These are phyloP conservation scores for Strongylocentrotus purpuratus DNA, from an alignment of 35 echinoderm and acorn worm species.

Conservation along the genomic window DNA sequence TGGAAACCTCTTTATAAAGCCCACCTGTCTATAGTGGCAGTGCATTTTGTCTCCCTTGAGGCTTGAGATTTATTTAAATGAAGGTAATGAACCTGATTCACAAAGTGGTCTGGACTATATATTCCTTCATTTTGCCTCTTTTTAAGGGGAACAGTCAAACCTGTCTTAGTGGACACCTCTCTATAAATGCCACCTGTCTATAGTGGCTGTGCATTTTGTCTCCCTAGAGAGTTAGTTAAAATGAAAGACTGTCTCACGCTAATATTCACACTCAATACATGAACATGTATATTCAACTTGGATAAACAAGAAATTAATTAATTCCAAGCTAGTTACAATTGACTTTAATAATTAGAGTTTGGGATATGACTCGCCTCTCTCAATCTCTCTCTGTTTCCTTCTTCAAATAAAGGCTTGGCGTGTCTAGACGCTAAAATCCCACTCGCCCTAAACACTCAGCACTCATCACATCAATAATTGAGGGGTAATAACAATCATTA, in stretches of 20 bases:
- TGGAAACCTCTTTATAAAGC: no score
- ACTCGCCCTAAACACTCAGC: background rate
- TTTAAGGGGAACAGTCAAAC: background rate
- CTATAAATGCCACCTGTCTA: no score
- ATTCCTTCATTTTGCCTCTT: background rate
- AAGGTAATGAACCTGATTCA: background rate
- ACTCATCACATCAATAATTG: background rate
- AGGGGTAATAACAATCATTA: background rate
- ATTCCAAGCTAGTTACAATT: background rate
- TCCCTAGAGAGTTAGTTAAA: no score
- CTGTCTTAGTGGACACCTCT: no score
- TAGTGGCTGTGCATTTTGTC: no score
- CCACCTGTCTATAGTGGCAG: no score
- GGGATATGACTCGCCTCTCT: background rate
- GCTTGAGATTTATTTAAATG: no score
- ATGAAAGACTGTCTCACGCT: no score
- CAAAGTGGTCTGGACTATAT: background rate
- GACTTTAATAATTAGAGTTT: background rate
- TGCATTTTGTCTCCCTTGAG: no score
- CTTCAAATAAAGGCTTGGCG: background rate
- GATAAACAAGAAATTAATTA: conserved; percentile 5
- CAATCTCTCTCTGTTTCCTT: background rate
- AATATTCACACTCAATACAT: no score
- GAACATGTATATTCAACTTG: background rate
- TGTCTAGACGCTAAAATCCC: background rate